phyloP scores from a whole-genome alignment of 2,113 vertebrate species.

The Tamias sibiricus region DNA sequence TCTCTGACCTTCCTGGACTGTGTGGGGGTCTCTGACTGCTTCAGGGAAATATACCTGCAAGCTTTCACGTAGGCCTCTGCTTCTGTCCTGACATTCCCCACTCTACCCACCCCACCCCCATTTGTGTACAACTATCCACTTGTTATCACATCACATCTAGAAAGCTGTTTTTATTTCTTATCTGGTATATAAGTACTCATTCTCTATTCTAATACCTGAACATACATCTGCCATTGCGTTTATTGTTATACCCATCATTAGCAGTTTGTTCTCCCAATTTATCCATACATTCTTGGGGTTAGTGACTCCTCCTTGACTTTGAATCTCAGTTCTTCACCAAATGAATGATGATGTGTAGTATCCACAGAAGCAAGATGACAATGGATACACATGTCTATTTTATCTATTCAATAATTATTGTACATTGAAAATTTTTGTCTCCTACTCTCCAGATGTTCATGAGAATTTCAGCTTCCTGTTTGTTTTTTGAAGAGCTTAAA shows the following conservation, averaged over 20 bases:
- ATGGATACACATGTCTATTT: not conserved
- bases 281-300: not conserved
- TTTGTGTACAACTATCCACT: not conserved
- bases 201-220: not conserved
- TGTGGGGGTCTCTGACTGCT: not conserved
- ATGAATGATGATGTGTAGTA: not conserved
- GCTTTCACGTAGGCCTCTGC: not conserved
- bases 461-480: not conserved
- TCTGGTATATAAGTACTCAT: not conserved
- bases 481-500: not conserved
- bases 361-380: not conserved
- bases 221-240: not conserved
- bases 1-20: not conserved
- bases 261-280: not conserved
- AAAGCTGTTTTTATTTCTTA: not conserved
- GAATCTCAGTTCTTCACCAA: not conserved
- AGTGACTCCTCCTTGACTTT: not conserved
- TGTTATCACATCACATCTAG: not conserved
- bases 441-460: not conserved
- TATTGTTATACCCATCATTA: not conserved
- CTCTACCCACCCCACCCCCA: not conserved
- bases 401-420: not conserved
- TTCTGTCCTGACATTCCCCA: not conserved
- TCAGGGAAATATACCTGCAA: not conserved
- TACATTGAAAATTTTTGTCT: not conserved